Evolutionary conservation across 2,797 vertebrate genomes (phyloP).

Genomic region (Prionace glauca): DNA sequence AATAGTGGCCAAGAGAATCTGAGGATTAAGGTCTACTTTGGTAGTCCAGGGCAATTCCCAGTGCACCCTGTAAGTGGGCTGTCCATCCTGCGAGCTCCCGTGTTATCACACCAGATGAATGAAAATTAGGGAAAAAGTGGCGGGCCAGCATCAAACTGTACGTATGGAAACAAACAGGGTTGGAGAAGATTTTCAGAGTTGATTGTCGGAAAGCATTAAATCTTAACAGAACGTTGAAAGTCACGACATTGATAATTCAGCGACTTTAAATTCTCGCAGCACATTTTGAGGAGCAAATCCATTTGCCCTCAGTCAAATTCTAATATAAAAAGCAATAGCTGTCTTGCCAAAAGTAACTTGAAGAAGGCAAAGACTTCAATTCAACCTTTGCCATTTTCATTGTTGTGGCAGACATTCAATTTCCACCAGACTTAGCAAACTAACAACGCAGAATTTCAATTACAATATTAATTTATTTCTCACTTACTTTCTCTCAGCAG

Average conservation of each 20-base stretch:
- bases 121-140: neutral
- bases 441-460: neutral
- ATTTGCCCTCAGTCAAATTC: constrained; percentile 1
- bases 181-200: neutral
- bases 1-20: neutral
- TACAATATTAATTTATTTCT: constrained; percentile 17
- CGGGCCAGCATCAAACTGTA: neutral
- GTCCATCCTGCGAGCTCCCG: neutral
- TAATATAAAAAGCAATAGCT: constrained; percentile 19
- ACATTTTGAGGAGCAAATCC: neutral
- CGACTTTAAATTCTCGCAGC: neutral
- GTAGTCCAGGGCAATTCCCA: neutral
- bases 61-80: neutral
- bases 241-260: neutral
- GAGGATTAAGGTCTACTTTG: neutral
- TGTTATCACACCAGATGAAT: neutral
- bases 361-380: constrained; percentile 3
- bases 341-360: neutral
- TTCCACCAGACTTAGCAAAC: neutral
- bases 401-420: neutral
- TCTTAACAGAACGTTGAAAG: neutral
- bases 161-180: neutral
- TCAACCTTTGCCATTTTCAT: constrained; percentile 14
- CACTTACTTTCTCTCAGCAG: neutral
- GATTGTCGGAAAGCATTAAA: neutral